phyloP scores from a whole-genome alignment of 2,113 vertebrate species.

The Rana temporaria region DNA sequence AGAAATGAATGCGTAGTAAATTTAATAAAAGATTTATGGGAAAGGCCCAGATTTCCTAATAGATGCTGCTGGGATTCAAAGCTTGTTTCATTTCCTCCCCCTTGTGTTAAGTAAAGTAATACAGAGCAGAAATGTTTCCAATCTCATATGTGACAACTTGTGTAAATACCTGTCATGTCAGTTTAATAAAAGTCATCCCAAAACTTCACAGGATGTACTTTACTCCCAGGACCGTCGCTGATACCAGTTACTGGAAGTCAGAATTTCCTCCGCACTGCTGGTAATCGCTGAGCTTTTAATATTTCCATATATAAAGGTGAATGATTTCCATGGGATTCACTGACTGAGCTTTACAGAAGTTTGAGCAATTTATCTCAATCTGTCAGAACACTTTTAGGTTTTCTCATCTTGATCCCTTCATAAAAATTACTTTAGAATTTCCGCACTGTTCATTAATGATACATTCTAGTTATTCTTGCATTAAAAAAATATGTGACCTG shows the following conservation, averaged over 20 bases:
- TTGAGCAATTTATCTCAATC: background rate
- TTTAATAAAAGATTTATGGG: constrained; percentile 48
- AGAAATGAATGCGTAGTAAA: constrained; percentile 29
- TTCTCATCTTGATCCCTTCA: background rate
- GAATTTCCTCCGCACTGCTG: background rate
- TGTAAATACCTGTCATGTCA: constrained; percentile 43
- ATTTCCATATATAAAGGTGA: background rate
- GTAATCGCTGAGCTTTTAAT: background rate
- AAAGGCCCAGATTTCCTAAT: constrained; percentile 46
- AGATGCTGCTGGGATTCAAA: constrained; percentile 43
- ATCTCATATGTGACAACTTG: constrained; percentile 32
- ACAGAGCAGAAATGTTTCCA: constrained; percentile 32
- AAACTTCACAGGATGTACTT: constrained; percentile 16
- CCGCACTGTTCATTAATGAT: no score
- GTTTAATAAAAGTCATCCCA: constrained; percentile 33
- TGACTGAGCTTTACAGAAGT: background rate
- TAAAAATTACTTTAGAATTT: background rate
- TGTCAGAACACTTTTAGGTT: background rate
- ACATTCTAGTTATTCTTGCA: no score
- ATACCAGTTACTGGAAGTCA: constrained; percentile 3
- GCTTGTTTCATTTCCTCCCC: constrained; percentile 44
- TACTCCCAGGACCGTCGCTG: background rate
- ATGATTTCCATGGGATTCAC: background rate
- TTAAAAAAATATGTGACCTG: no score
- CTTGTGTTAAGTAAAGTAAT: constrained; percentile 34